These are phyloP conservation scores for Drosophila eohydei DNA, from an alignment of 2,888 invertebrate genomes.

Conservation along the genomic window DNA sequence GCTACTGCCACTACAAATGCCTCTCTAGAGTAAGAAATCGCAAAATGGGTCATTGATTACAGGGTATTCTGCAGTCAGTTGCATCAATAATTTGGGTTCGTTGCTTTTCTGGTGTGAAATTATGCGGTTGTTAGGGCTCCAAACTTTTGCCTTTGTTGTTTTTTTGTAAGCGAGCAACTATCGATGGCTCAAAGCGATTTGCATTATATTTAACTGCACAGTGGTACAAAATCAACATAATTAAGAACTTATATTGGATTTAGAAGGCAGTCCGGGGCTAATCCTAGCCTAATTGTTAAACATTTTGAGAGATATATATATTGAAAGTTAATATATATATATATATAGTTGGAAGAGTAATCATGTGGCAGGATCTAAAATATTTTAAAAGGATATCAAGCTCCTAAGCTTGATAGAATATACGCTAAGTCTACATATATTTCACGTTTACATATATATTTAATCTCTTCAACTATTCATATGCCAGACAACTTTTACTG, in stretches of 20 bases:
- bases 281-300: too few species aligned
- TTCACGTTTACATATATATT: not conserved
- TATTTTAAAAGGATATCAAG: too few species aligned
- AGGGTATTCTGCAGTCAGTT: not conserved
- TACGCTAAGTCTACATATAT: not conserved
- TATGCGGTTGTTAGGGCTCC: conserved; percentile 77
- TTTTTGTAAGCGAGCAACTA: conserved; percentile 38
- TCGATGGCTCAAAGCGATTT: conserved; percentile 40
- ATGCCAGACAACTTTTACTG: not conserved
- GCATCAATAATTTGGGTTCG: not conserved
- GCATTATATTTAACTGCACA: conserved; percentile 43
- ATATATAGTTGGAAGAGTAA: too few species aligned
- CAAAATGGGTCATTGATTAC: too few species aligned
- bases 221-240: conserved; percentile 19
- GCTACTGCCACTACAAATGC: too few species aligned
- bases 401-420: not conserved
- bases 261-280: too few species aligned
- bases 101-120: conserved; percentile 66
- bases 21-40: not conserved
- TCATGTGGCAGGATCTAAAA: too few species aligned
- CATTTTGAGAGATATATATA: not conserved
- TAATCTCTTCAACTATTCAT: conserved; percentile 20
- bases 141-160: conserved; percentile 39
- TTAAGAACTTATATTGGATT: not conserved
- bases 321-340: not conserved